Evolutionary conservation across 2,888 invertebrate species (phyloP).

Genomic region (Epinotia demarniana): DNA sequence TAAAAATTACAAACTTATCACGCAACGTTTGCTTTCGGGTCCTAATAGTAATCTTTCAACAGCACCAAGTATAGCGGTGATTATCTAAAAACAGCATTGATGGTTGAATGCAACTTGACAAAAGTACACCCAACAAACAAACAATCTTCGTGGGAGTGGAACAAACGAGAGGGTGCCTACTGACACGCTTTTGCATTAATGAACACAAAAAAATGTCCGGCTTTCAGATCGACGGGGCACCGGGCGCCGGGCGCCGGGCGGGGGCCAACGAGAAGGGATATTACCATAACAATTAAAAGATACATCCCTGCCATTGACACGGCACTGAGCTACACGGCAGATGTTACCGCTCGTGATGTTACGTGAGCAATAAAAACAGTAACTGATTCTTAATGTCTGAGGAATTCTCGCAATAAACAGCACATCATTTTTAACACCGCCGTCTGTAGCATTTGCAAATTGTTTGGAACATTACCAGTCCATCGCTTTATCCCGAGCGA

Average conservation of each 20-base stretch:
- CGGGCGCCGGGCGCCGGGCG: slow-evolving; percentile 52
- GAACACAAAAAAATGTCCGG: slow-evolving; percentile 58
- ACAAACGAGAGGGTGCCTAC: slow-evolving; percentile 60
- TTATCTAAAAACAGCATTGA: slow-evolving; percentile 11
- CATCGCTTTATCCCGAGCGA: slow-evolving; percentile 37
- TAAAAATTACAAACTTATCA: no score
- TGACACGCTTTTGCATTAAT: slow-evolving; percentile 69
- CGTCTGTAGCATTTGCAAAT: slow-evolving; percentile 40
- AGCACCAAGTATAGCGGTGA: neutral
- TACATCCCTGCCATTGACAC: slow-evolving; percentile 60
- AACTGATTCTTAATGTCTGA: slow-evolving; percentile 53
- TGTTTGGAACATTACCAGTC: slow-evolving; percentile 38
- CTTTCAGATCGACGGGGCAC: slow-evolving; percentile 43
- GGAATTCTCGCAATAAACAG: slow-evolving; percentile 50
- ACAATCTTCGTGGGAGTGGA: slow-evolving; percentile 56
- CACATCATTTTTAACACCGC: slow-evolving; percentile 45
- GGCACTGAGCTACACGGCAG: slow-evolving; percentile 58
- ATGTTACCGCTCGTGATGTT: slow-evolving; percentile 57
- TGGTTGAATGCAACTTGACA: slow-evolving; percentile 20
- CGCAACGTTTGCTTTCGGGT: neutral
- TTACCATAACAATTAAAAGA: slow-evolving; percentile 68
- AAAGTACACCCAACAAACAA: slow-evolving; percentile 44
- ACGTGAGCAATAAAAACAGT: slow-evolving; percentile 51
- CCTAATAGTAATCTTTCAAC: neutral
- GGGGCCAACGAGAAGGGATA: slow-evolving; percentile 57